Evolutionary conservation across 2,888 invertebrate species (phyloP).

Genomic region (Perithous albicinctus): DNA sequence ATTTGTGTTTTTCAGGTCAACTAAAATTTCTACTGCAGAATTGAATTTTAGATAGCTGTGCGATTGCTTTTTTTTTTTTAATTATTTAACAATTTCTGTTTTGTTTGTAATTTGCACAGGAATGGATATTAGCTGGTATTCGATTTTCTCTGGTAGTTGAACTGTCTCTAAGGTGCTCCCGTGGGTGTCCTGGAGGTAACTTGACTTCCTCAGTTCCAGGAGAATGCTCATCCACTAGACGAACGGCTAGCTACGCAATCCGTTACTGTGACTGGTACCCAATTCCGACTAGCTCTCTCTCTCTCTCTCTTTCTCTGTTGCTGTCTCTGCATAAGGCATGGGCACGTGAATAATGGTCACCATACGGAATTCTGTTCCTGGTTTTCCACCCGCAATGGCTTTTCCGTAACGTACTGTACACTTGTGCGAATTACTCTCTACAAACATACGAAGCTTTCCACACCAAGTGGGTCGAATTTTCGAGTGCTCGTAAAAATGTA

Average conservation of each 20-base stretch:
- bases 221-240: conserved; percentile 61
- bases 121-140: conserved; percentile 34
- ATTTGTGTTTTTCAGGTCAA: background rate
- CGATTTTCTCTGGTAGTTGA: conserved; percentile 44
- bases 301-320: conserved; percentile 56
- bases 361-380: conserved; percentile 46
- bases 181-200: conserved; percentile 33
- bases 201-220: conserved; percentile 37
- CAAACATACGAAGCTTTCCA: background rate
- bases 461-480: background rate
- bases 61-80: too few relatives aligned
- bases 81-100: background rate
- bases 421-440: conserved; percentile 15
- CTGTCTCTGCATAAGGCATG: conserved; percentile 69
- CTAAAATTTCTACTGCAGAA: background rate
- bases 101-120: background rate
- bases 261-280: conserved; percentile 5
- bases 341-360: conserved; percentile 68
- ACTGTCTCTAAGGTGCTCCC: conserved; percentile 30
- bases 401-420: conserved; percentile 37
- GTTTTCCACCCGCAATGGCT: conserved; percentile 53
- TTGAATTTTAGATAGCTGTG: background rate
- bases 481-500: background rate
- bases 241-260: conserved; percentile 34
- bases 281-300: conserved; percentile 33